Evolutionary conservation across 2,888 invertebrate genomes (phyloP), one percentile per base, ranked within the genome.

Genomic region (Didymodactylos carnosus): DNA sequence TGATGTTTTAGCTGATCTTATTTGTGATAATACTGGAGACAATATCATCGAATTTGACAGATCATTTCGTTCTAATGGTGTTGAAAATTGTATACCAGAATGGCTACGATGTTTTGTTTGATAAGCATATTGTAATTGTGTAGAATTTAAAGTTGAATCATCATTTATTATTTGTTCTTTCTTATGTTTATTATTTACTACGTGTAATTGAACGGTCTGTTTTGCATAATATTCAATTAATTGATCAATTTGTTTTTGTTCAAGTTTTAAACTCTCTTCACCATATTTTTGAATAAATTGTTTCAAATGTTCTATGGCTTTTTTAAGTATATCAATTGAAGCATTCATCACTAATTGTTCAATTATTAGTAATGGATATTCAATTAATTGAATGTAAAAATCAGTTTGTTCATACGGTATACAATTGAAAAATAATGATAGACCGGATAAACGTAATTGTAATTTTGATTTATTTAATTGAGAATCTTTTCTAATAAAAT

Each of bases 291-390:
- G 39, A 25, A 29, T 41, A 19, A 46, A 25, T 19, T 71, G 71
- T 23, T 53, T 53, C 5, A 71, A 71, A 19, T 53, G 23, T 69
- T 74, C 71, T 16, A 74, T 74, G 13, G 70, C 69, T 53, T 71
- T 69, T 13, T 69, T 40, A 8, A 35, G 35, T 11, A 75, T 19
- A 71, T 76, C 69, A 73, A 83, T 82, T 79, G 83, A 82, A 77
- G 80, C 89, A 80, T 92, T 92, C 91, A 93, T 92, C 16, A 93
- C 82, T 72, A 91, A 86, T 80, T 91, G 90, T 80, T 93, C 93
- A 13, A 92, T 85, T 79, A 93, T 88, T 6, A 90, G 83, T 51
- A 90, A 80, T 0, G 93, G 93, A 77, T 80, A 77, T 5, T 79
- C 76, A 10, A 81, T 78, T 27, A 82, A 78, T 72, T 81, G 81